Percentiles rank a stretch among this genome's conserved stretches.
These are phyloP conservation scores for Scaptodrosophila latifasciaeformis DNA, from an alignment of 2,888 invertebrate genomes.

Conservation along the genomic window DNA sequence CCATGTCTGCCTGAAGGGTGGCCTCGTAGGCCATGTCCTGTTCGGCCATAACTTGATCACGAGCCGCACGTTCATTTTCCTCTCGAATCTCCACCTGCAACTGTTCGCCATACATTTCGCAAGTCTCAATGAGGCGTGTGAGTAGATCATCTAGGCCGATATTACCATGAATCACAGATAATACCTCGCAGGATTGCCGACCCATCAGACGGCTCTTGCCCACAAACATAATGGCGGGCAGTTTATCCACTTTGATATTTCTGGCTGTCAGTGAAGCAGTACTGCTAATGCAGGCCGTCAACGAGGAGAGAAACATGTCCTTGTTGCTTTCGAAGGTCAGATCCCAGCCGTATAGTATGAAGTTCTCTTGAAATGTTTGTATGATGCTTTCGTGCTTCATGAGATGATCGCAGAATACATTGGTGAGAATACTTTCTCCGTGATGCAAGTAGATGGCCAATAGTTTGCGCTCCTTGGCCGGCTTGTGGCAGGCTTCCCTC, in stretches of 20 bases:
- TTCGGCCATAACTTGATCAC: constrained; percentile 92
- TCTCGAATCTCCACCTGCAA: constrained; percentile 85
- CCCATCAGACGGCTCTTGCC: constrained; percentile 90
- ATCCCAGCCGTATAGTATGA: constrained; percentile 98
- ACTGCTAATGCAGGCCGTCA: constrained; percentile 85
- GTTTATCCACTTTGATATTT: constrained; percentile 88
- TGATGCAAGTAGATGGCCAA: constrained; percentile 97
- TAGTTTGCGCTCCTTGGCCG: constrained; percentile 93
- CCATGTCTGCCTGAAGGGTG: constrained; percentile 85
- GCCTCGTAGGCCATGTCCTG: constrained; percentile 95
- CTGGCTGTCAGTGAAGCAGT: constrained; percentile 89
- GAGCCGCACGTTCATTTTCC: constrained; percentile 91
- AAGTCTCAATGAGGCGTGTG: constrained; percentile 89
- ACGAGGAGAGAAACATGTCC: constrained; percentile 85
- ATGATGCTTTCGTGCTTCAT: constrained; percentile 94
- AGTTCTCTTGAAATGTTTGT: constrained; percentile 91
- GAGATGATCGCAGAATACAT: constrained; percentile 97
- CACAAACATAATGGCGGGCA: constrained; percentile 92
- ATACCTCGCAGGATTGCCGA: constrained; percentile 93
- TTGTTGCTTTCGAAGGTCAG: constrained; percentile 91
- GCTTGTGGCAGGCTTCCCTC: constrained; percentile 90
- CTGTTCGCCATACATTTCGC: constrained; percentile 89
- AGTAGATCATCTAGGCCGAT: constrained; percentile 92
- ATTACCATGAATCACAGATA: constrained; percentile 94
- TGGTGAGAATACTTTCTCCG: constrained; percentile 94